A percentile compares a stretch with the other conserved stretches of the same genome.
Conservation (phyloP, 2,888 invertebrate species). For the Oscheius onirici region DNA sequence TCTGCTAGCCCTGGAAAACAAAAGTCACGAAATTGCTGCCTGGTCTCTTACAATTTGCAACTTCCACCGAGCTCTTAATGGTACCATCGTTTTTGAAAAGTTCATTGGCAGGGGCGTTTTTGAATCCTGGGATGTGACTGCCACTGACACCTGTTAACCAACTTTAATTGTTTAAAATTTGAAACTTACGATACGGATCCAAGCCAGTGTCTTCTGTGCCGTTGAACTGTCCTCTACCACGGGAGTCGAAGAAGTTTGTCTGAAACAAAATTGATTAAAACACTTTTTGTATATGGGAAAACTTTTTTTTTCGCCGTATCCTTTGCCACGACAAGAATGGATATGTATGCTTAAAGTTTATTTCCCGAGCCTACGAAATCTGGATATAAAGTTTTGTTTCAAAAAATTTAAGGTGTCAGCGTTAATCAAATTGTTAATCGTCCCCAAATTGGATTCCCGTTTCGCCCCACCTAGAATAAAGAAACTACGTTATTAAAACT, state of each 20-base stretch:
- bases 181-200: slow-evolving; percentile 42
- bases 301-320: no score
- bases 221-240: slow-evolving; percentile 61
- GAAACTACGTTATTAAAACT: not conserved
- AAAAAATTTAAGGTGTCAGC: no score
- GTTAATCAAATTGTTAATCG: no score
- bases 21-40: no score
- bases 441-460: no score
- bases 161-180: not conserved
- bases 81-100: slow-evolving; percentile 42
- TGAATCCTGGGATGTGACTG: slow-evolving; percentile 55
- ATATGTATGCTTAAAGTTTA: no score
- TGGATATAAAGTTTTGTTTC: no score
- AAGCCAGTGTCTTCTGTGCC: slow-evolving; percentile 63
- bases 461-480: no score
- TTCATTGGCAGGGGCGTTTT: slow-evolving; percentile 54
- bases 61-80: slow-evolving; percentile 42
- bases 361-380: no score
- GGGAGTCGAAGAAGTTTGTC: slow-evolving; percentile 64
- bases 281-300: no score
- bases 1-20: slow-evolving; percentile 20
- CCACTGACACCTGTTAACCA: slow-evolving; percentile 53
- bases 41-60: slow-evolving; percentile 45
- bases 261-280: no score
- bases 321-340: no score